Percentiles rank a stretch among this genome's conserved stretches.
These are phyloP conservation scores for Eptatretus atami DNA, from an alignment of 2,797 vertebrate genomes.

Conservation along the genomic window DNA sequence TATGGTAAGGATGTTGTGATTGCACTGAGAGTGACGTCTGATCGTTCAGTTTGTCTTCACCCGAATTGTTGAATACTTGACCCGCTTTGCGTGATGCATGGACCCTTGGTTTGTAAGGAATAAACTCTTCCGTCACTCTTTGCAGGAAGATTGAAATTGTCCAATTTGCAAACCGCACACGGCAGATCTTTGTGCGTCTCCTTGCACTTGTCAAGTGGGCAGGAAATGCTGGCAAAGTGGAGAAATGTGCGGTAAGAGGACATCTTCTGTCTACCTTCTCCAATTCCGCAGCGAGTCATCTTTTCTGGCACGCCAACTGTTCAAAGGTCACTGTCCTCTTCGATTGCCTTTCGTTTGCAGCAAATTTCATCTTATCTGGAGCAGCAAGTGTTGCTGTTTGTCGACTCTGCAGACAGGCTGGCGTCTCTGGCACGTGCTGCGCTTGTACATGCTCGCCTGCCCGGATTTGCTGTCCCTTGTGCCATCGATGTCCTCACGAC, in stretches of 20 bases:
- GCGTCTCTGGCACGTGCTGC: neutral
- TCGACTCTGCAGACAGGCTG: neutral
- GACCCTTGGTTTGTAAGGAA: neutral
- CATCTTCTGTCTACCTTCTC: neutral
- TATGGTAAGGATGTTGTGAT: neutral
- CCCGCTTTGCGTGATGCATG: neutral
- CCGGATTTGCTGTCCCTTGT: neutral
- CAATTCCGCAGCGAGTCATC: too few relatives aligned
- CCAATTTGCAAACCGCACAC: slow-evolving; percentile 2
- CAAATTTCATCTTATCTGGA: neutral
- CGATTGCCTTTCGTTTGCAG: neutral
- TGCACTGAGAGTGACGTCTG: neutral
- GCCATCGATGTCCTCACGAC: slow-evolving; percentile 1
- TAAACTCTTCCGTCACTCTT: neutral
- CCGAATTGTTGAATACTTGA: too few relatives aligned
- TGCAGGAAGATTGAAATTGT: slow-evolving; percentile 2
- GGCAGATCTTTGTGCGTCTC: slow-evolving; percentile 2
- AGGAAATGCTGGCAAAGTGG: slow-evolving; percentile 1
- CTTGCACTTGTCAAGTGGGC: slow-evolving; percentile 3
- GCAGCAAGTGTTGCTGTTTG: neutral
- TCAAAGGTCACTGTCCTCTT: too few relatives aligned
- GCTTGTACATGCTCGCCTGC: neutral
- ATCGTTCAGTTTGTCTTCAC: neutral
- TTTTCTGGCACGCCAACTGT: too few relatives aligned
- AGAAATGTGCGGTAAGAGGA: slow-evolving; percentile 1